These are phyloP conservation scores for Lytechinus variegatus DNA, from an alignment of 35 echinoderm and acorn worm species.

Conservation along the genomic window DNA sequence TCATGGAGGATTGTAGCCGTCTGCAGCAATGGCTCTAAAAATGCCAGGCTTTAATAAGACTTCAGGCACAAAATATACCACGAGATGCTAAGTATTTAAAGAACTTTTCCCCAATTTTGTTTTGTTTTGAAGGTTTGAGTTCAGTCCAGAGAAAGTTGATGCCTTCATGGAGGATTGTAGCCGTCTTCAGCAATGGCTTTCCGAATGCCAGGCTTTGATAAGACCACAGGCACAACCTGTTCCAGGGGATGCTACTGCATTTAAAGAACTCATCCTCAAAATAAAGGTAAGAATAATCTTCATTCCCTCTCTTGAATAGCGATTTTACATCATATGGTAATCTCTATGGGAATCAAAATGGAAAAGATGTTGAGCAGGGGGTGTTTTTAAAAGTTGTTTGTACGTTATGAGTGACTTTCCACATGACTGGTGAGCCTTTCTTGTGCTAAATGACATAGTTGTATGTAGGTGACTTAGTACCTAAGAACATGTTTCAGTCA, in stretches of 20 bases:
- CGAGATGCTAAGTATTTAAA: conserved; percentile 50
- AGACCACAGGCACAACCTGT: conserved; percentile 64
- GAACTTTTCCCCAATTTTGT: conserved; percentile 50
- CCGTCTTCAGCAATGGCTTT: conserved; percentile 75
- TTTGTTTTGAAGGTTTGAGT: conserved; percentile 66
- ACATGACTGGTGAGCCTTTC: too few species aligned
- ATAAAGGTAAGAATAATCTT: conserved; percentile 54
- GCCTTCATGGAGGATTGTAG: conserved; percentile 73
- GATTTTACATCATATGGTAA: too few species aligned
- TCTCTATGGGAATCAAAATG: too few species aligned
- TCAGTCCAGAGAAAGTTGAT: conserved; percentile 74
- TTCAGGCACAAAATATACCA: conserved; percentile 64
- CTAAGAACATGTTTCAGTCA: too few species aligned
- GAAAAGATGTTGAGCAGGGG: too few species aligned
- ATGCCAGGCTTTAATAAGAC: conserved; percentile 73
- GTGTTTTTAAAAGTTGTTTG: too few species aligned
- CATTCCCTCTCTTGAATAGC: too few species aligned
- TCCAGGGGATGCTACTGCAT: conserved; percentile 50
- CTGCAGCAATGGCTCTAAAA: conserved; percentile 80
- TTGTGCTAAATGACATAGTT: too few species aligned
- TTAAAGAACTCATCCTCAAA: conserved; percentile 58
- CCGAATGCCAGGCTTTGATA: conserved; percentile 81
- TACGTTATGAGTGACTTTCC: too few species aligned
- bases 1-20: conserved; percentile 67
- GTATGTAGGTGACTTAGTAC: too few species aligned